Evolutionary conservation across 1,140 invertebrate genomes (phyloP), one percentile per base, ranked within the genome.

Genomic region (Drosophila lacertosa): DNA sequence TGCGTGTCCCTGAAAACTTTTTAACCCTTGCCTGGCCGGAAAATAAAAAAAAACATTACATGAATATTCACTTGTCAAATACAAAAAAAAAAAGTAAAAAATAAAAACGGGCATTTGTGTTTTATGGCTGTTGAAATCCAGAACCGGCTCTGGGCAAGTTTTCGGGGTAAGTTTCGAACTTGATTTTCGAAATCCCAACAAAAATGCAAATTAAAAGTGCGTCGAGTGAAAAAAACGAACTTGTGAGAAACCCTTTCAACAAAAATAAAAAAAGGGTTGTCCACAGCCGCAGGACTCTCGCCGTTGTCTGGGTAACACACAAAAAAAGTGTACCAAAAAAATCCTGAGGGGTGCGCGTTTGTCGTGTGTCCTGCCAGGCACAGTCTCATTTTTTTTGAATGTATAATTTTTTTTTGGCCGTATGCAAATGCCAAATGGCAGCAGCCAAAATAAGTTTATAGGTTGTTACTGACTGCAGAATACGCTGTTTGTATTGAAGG

Each of bases 1-100:
- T 66, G 37, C 24, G 15, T 48, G 15, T 40, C 39, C 22, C 70
- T 53, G 37, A 32, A 58, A 48, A 57, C 32, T 65, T 77, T 83
- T 83, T 90, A 90, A 90, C 88, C 88, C 88, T 90, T 90, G 64
- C 77, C 45, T 44, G 65, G 39, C 32, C 5, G n/a, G 22, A 26
- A 51, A 64, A 69, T 59, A 35, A 26, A 51, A 64, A 69, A 63
- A 70, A 66, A 53, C 45, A 57, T 63, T 68, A 90, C 89, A 84
- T 89, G 89, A 78, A 90, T 89, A 90, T 90, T 90, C 89, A 90
- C 89, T 90, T 90, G 89, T 90, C 79, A 89, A 89, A 77, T 75
- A 73, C 69, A 70, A 70, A 69, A 54, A 62, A 74, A 74, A 67
- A 77, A 89, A 77, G 67, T 60, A 74, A 65, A 37, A 35, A 67